Evolutionary conservation across 2,797 vertebrate genomes (phyloP).

Genomic region (Sylvilagus floridanus): DNA sequence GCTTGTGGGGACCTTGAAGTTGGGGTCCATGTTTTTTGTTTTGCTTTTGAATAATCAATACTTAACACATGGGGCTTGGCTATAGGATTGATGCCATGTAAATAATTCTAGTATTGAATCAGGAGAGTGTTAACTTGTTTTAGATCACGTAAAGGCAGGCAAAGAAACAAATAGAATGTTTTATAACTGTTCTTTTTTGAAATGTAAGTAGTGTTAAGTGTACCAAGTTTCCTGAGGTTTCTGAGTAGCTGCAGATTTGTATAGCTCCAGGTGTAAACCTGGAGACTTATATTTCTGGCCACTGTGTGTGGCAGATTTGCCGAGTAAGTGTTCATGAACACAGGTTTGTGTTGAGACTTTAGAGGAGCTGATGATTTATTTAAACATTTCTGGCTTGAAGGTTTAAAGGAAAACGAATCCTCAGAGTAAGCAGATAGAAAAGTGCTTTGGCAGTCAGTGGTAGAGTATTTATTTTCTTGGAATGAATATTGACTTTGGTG

Average conservation of each 20-base stretch:
- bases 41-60: background rate
- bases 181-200: constrained; percentile 39
- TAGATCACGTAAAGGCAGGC: constrained; percentile 15
- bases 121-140: constrained; percentile 24
- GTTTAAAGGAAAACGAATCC: constrained; percentile 52
- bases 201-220: constrained; percentile 36
- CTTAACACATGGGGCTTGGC: background rate
- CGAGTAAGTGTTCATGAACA: background rate
- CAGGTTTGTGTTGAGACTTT: constrained; percentile 3
- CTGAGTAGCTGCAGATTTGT: background rate
- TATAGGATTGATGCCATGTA: background rate
- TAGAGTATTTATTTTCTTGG: constrained; percentile 70
- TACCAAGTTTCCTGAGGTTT: constrained; percentile 14
- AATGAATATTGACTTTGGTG: constrained; percentile 65
- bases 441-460: constrained; percentile 50
- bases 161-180: background rate
- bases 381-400: constrained; percentile 48
- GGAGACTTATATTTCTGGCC: background rate
- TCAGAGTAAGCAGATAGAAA: constrained; percentile 67
- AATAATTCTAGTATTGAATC: constrained; percentile 9
- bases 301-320: constrained; percentile 14
- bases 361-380: constrained; percentile 46
- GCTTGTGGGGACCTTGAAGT: background rate
- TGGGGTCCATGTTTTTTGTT: background rate
- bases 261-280: background rate